These are phyloP conservation scores for Bicyclus anynana DNA, from an alignment of 1,140 invertebrate species.

Conservation along the genomic window DNA sequence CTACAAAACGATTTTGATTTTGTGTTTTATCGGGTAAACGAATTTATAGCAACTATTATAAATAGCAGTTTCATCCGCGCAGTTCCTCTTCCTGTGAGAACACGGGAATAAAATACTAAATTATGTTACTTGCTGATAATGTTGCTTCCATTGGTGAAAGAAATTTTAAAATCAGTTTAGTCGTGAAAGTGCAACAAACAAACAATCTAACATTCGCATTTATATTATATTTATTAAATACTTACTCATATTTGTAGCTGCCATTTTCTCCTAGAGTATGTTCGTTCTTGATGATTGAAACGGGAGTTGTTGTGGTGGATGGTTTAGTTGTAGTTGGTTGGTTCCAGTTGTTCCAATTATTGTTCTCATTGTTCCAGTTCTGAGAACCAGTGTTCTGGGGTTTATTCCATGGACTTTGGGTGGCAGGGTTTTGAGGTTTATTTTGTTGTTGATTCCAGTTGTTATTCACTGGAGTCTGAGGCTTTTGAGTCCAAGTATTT, in stretches of 20 bases:
- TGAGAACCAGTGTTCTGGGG: slow-evolving; percentile 21
- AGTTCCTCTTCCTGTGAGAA: too few relatives aligned
- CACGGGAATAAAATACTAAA: too few relatives aligned
- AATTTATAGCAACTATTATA: too few relatives aligned
- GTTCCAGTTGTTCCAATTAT: slow-evolving; percentile 26
- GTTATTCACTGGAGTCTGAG: slow-evolving; percentile 21
- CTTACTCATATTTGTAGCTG: slow-evolving; percentile 80
- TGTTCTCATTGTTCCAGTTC: slow-evolving; percentile 19
- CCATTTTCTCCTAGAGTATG: slow-evolving; percentile 75
- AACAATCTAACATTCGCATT: too few relatives aligned
- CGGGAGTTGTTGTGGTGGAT: slow-evolving; percentile 50
- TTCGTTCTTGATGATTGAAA: slow-evolving; percentile 77
- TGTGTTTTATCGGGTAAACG: too few relatives aligned
- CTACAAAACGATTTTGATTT: too few relatives aligned
- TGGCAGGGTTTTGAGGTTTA: slow-evolving; percentile 26
- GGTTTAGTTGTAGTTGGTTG: slow-evolving; percentile 23
- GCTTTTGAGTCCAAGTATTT: slow-evolving; percentile 14
- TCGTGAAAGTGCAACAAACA: too few relatives aligned
- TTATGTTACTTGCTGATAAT: too few relatives aligned
- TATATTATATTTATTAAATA: too few relatives aligned
- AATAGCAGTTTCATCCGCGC: too few relatives aligned
- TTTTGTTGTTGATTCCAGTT: slow-evolving; percentile 24
- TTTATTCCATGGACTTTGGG: slow-evolving; percentile 23
- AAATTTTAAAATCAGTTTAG: too few relatives aligned
- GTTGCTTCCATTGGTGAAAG: too few relatives aligned